A percentile compares a stretch with the other conserved stretches of the same genome.
These are phyloP conservation scores for human DNA, from an alignment of 2,113 vertebrate genomes.

Conservation along the genomic window GRCh38 chr3:64364501-64365000, in stretches of 20 bases:
- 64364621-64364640: background rate
- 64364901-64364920: background rate
- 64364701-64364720: background rate
- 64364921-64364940: background rate
- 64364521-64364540: background rate
- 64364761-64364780: background rate
- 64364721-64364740: background rate
- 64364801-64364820: background rate
- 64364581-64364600: background rate
- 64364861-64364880: background rate
- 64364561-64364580: background rate
- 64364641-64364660: background rate
- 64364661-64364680: background rate
- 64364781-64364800: background rate
- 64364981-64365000: no score
- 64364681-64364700: background rate
- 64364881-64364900: background rate
- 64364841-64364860: background rate
- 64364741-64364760: background rate
- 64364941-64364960: background rate
- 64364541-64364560: background rate
- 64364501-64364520: background rate
- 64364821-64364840: background rate
- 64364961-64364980: background rate
- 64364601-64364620: background rate